Base-by-base conservation (phyloP, 2,888 invertebrate species). In the Laspeyria flexula region DNA sequence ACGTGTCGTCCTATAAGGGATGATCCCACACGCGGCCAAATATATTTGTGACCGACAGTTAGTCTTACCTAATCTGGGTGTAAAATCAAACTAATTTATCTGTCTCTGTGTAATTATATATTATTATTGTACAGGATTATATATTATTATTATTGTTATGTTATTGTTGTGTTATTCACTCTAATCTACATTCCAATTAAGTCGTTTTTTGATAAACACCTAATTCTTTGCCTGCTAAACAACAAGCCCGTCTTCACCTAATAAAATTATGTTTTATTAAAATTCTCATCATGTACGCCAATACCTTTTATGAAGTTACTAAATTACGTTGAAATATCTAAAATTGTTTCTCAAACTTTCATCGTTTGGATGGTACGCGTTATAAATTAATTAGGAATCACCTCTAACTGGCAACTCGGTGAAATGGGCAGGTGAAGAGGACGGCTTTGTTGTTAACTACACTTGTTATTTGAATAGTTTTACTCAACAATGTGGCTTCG, bases 381-480 rank as follows among this genome's bases (percentile, higher is more conserved):
- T 77, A 76, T 83, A 81, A 82, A 83, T 83, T 82, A 82, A 85
- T 86, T 81, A 80, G 71, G 66, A 75, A 73, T 78, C 76, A 76
- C 68, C 69, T 53, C 54, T 54, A 56, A 58, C 53, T 56, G 57
- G 56, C 44, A 59, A 66, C 63, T 60, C 40, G 50, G 50, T 42
- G 38, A 62, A 50, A 50, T 52, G 49, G 52, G 16, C 64, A 72
- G 68, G 71, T 68, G 62, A 49, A 63, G 55, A 43, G 47, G 55
- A 48, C 53, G 49, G 53, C 64, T 60, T 60, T 60, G 63, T 47
- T 49, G 47, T 49, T 65, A 75, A 73, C 76, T 73, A 74, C 71
- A 62, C 69, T 73, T 79, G 79, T 80, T 81, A 65, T 59, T n/a
- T 59, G 61, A 81, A 83, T 83, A 79, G 83, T 85, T 84, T 60